Conservation (phyloP, 2,113 vertebrate species). For the Orthonyx spaldingii region DNA sequence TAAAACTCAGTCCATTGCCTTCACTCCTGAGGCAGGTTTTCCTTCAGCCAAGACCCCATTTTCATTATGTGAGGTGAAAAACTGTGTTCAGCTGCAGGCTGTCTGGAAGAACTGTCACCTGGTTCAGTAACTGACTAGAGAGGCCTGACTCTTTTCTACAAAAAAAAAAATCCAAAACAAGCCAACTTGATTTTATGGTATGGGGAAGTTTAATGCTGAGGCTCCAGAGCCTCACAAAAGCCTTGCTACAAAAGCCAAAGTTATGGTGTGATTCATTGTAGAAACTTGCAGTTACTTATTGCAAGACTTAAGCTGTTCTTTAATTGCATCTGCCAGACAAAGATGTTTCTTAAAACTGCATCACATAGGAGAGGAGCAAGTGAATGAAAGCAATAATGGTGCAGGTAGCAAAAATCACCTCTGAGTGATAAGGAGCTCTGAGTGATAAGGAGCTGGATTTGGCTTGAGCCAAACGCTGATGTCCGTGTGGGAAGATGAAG, state of each 20-base stretch:
- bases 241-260: background rate
- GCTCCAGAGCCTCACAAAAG: background rate
- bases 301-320: background rate
- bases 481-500: background rate
- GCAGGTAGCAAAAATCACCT: background rate
- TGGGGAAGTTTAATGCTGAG: background rate
- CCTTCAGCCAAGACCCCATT: background rate
- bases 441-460: background rate
- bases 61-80: background rate
- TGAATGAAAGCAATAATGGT: background rate
- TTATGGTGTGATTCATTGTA: background rate
- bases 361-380: background rate
- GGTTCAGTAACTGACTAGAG: background rate
- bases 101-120: background rate
- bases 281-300: slow-evolving; percentile 1
- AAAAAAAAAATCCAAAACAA: background rate
- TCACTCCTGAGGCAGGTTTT: background rate
- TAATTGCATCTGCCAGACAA: background rate
- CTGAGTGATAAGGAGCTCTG: too few species aligned
- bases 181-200: background rate
- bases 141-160: background rate
- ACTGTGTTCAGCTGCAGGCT: background rate
- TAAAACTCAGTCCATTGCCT: background rate
- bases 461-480: background rate
- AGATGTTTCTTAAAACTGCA: background rate